Evolutionary conservation across 2,113 vertebrate species (phyloP), one percentile per base, ranked within the genome.

Genomic region (Podilymbus podiceps): DNA sequence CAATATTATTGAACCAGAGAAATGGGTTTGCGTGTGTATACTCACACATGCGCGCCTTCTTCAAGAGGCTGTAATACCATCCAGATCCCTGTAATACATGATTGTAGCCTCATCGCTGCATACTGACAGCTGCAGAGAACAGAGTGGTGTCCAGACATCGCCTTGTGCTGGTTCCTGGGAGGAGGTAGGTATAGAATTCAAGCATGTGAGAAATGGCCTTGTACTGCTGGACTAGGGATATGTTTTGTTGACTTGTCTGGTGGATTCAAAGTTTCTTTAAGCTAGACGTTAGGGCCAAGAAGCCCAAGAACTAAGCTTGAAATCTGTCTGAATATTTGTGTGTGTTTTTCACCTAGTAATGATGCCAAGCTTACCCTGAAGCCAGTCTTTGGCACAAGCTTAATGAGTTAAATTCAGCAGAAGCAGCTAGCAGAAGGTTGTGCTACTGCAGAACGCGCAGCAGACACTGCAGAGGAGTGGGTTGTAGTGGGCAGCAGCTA

Each of bases 351-450:
- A 87, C 40, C 58, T 28, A 44, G 56, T 18, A 58, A 31, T 0
- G 27, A n/a, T 85, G 95, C 90, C 92, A 95, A 42, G 84, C 62
- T 63, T 63, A 47, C 76, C 86, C 76, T 59, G 76, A 79, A 92
- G 73, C 80, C 49, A 5, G 42, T 58, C 56, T 75, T 84, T 95
- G 95, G 84, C 96, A 87, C 44, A 9, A 44, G 69, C 69, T 23
- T 18, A 9, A 60, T 49, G 73, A 56, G 66, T 60, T 28, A 44
- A 67, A 82, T 78, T 62, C 18, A 27, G 79, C 85, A 88, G 93
- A 53, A 93, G 85, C 92, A 85, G 74, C 78, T 91, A 77, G 63
- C 94, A 93, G 90, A 59, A 77, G 87, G 85, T 81, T 93, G 90
- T 76, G 85, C 68, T 68, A 38, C 78, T 81, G 90, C 68, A 84